Percentiles rank a stretch among this genome's conserved stretches.
Conservation (phyloP, 2,113 vertebrate species). For the Macaca nemestrina region DNA sequence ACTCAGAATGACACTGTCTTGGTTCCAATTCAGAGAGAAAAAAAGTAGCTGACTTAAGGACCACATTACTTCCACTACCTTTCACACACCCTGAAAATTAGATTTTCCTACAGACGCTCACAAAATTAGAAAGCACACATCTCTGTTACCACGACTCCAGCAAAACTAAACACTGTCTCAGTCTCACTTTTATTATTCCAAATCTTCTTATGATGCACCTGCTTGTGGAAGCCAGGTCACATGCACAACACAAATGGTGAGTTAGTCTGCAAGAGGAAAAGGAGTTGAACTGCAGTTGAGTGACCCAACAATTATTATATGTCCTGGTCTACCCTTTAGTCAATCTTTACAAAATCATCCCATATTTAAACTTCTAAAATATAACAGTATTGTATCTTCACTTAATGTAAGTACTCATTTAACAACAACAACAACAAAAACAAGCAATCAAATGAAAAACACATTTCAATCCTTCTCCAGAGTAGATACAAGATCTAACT, state of each 20-base stretch:
- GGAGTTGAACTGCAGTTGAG: not conserved
- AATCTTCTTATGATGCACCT: not conserved
- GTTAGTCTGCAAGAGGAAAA: not conserved
- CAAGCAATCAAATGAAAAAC: not conserved
- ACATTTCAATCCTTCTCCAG: not conserved
- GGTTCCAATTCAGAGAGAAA: not conserved
- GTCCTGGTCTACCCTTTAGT: not conserved
- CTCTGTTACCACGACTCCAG: rapidly evolving
- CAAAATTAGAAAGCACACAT: not conserved
- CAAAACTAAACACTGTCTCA: not conserved
- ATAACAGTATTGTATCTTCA: not conserved
- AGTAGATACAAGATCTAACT: not conserved
- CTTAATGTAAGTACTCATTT: not conserved
- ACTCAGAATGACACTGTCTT: not conserved
- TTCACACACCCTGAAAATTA: too few relatives aligned
- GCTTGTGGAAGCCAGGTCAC: not conserved
- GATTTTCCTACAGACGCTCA: not conserved
- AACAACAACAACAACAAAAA: not conserved
- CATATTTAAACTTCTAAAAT: not conserved
- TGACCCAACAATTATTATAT: not conserved
- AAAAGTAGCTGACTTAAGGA: not conserved
- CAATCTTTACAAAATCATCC: not conserved
- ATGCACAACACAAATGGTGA: not conserved
- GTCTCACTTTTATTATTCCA: too few relatives aligned
- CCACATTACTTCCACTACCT: not conserved